Evolutionary conservation across 2,113 vertebrate species (phyloP), one percentile per base, ranked within the genome.

Genomic region (Tyto alba): DNA sequence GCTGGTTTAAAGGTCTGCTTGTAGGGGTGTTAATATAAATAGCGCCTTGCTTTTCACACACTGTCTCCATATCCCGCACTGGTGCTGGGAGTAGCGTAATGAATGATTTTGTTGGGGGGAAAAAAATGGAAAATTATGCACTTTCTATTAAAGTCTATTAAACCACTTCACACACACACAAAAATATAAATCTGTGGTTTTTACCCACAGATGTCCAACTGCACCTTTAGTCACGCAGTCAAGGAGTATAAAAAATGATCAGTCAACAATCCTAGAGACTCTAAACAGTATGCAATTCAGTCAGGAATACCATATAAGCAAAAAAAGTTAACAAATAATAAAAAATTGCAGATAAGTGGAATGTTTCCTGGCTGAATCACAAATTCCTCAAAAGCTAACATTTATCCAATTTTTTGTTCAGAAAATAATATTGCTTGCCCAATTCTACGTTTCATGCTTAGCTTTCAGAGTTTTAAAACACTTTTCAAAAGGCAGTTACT

Each of bases 311-410:
- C 15, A 68, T 26, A 72, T 26, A 95, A 55, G 25, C 2, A 67
- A 69, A 63, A 53, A 56, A 29, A 59, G 9, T 75, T 69, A 67
- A 3, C 18, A 57, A 83, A 48, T 36, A 32, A 18, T 27, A 57
- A 86, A 88, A 63, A 52, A 53, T 6, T 48, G 11, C 19, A 69
- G 36, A 50, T 48, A 90, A 85, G 12, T 41, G 11, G 27, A 83
- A 71, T 20, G 3, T 23, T 89, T 85, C 16, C 14, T 83, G 50
- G 16, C 16, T 93, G 29, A 78, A 85, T 38, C 10, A 64, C 8
- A 73, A 60, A 80, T 80, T 91, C 40, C 41, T 89, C 64, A 68
- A 73, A 95, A 88, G 26, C 8, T 59, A 85, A 52, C 26, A 60
- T 77, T 81, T 74, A 75, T 63, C 9, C 30, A 47, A 5, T 60